Conservation (phyloP, 2,113 vertebrate species). For the Apodemus sylvaticus region DNA sequence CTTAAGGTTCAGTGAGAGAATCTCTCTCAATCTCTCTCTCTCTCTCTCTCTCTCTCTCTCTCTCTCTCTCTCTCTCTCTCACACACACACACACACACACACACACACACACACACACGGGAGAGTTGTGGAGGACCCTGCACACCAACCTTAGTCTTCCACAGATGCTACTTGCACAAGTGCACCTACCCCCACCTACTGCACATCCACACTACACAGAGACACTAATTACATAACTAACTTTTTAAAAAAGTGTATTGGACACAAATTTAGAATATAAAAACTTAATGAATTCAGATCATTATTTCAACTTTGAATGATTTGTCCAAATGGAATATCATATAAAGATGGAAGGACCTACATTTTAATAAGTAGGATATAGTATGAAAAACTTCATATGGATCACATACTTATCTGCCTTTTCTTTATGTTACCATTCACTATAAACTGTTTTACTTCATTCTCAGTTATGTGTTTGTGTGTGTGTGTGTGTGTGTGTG, state of each 20-base stretch:
- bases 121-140: too few relatives aligned
- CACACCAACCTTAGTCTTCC: neutral
- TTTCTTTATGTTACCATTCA: neutral
- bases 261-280: neutral
- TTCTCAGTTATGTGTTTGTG: neutral
- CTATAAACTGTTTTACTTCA: neutral
- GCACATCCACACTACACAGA: too few relatives aligned
- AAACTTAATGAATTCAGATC: neutral
- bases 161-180: neutral
- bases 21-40: too few relatives aligned
- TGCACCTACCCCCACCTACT: too few relatives aligned
- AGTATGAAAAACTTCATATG: too few relatives aligned
- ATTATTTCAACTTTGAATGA: neutral
- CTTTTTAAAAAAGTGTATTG: neutral
- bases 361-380: neutral
- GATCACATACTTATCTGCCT: neutral
- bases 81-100: neutral
- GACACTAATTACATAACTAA: neutral
- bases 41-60: too few relatives aligned
- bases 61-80: too few relatives aligned
- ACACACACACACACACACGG: neutral
- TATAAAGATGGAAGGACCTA: neutral
- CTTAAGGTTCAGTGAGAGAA: neutral
- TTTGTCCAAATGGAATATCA: neutral
- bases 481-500: too few relatives aligned